phyloP scores from a whole-genome alignment of 2,113 vertebrate species.

The Amphiprion percula region DNA sequence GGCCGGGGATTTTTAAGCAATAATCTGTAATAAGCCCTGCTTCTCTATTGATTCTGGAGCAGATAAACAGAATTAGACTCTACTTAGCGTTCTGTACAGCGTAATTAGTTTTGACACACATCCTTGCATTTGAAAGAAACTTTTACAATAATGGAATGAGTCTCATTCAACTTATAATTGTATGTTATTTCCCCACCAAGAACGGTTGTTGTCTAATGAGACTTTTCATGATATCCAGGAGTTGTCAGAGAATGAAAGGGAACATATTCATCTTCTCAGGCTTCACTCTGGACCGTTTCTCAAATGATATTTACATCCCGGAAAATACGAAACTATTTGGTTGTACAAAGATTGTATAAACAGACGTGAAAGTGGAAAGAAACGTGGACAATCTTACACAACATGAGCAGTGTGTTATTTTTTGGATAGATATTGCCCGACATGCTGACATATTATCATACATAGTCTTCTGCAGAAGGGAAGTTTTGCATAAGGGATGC shows the following conservation, averaged over 20 bases:
- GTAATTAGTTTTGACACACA: constrained; percentile 38
- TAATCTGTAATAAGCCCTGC: not conserved
- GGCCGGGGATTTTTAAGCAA: constrained; percentile 1
- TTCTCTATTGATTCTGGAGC: constrained; percentile 35
- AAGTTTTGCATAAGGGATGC: constrained; percentile 64
- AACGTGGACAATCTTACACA: constrained; percentile 16
- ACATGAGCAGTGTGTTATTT: constrained; percentile 18
- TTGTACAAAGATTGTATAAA: constrained; percentile 31
- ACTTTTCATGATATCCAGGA: constrained; percentile 3
- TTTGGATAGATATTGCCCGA: constrained; percentile 38
- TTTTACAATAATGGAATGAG: constrained; percentile 8
- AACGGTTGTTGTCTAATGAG: not conserved
- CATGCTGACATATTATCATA: constrained; percentile 63
- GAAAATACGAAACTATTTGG: constrained; percentile 4
- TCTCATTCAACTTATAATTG: constrained; percentile 30
- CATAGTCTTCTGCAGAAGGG: constrained; percentile 40
- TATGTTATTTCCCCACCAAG: constrained; percentile 16
- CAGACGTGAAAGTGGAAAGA: constrained; percentile 8
- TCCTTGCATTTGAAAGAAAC: constrained; percentile 29
- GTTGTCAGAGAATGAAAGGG: not conserved
- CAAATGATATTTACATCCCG: not conserved
- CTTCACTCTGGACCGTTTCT: constrained; percentile 6
- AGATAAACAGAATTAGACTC: constrained; percentile 29
- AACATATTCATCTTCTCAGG: not conserved
- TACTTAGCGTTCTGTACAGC: not conserved